Evolutionary conservation across 2,113 vertebrate genomes (phyloP).

Genomic region (Halichoeres trimaculatus): DNA sequence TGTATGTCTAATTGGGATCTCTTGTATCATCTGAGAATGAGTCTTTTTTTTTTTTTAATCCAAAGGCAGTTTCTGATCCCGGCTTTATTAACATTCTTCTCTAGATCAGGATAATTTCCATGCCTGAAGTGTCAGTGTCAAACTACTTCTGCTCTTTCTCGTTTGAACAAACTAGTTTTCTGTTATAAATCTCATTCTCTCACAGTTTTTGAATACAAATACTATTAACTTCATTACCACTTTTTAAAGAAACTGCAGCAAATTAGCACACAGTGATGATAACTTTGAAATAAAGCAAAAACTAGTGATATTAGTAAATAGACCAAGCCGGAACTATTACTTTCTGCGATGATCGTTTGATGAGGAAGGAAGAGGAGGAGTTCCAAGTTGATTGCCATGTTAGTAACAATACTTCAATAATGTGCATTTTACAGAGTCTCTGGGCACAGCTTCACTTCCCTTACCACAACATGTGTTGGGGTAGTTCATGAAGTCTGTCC

Average conservation of each 20-base stretch:
- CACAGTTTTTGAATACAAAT: conserved; percentile 20
- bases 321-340: too few species aligned
- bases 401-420: too few species aligned
- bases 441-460: too few species aligned
- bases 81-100: conserved; percentile 28
- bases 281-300: background rate
- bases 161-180: conserved; percentile 23
- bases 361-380: too few species aligned
- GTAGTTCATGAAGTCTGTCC: too few species aligned
- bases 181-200: conserved; percentile 29
- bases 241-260: too few species aligned
- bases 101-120: conserved; percentile 39
- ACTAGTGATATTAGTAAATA: too few species aligned
- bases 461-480: too few species aligned
- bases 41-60: conserved; percentile 25
- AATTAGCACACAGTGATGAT: conserved; percentile 21
- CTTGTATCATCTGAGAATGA: conserved; percentile 35
- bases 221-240: conserved; percentile 49
- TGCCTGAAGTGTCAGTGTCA: background rate
- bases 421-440: too few species aligned
- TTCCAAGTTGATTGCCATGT: too few species aligned
- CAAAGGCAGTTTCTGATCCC: conserved; percentile 32
- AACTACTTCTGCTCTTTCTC: conserved; percentile 2
- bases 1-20: conserved; percentile 44
- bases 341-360: too few species aligned